Base-by-base conservation (phyloP, 2,888 invertebrate genomes). In the Barypeithes pellucidus region DNA sequence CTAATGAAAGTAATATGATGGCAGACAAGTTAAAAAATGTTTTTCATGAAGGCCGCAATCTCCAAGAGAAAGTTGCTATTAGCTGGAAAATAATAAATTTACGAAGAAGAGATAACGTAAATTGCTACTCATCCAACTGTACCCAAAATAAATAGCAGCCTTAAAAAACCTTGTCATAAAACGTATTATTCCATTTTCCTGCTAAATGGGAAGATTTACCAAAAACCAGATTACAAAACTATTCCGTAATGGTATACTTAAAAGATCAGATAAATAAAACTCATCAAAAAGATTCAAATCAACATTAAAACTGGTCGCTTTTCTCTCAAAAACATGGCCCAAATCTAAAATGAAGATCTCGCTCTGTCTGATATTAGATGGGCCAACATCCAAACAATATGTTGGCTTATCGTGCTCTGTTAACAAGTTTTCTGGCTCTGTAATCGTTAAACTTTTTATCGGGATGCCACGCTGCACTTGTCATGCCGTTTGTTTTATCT, bases 221-320 rank as follows among this genome's bases (percentile, higher is more conserved):
- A 47, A 18, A 33, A 57, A 57, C 33, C 54, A 33, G 54, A 57
- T 57, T 33, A 57, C 33, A 57, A 57, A 50, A 36, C 63, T 63
- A 29, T 50, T 12, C 50, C 12, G 47, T 16, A 47, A 63, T 47
- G 69, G 67, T 66, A 75, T 79, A 81, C 80, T 80, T 77, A 79
- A 79, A 79, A 79, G 83, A 85, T 85, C 85, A 80, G 84, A 85
- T 85, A 85, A 84, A 84, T 83, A 84, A 85, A 85, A 83, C 85
- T 85, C 85, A 85, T 85, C 86, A 85, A 84, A 84, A 82, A 85
- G 86, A 85, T 86, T 84, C 83, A 83, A 84, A 85, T 86, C 85
- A 85, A 84, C 85, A 85, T 85, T 85, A 85, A 85, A 85, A 84
- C 70, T 60, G 82, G 84, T 81, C 78, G 79, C 79, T 75, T 75